Conservation (phyloP, 2,888 invertebrate species). For the Euspilapteryx auroguttella region DNA sequence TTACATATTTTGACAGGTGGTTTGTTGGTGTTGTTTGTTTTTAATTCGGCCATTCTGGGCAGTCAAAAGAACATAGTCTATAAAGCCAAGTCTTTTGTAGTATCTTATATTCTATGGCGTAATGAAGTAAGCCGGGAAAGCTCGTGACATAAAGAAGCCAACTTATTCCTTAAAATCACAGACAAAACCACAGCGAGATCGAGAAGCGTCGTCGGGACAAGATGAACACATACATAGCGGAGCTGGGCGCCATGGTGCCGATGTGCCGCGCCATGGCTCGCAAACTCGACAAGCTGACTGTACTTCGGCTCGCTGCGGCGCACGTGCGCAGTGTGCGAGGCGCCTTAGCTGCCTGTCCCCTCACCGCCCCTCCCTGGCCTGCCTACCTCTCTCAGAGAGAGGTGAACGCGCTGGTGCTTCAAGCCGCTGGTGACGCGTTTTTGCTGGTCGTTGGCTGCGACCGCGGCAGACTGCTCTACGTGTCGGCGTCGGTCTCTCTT, state of each 20-base stretch:
- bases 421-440: slow-evolving; percentile 86
- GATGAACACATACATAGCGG: slow-evolving; percentile 94
- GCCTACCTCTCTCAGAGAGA: slow-evolving; percentile 86
- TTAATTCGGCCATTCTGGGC: too few species aligned
- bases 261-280: slow-evolving; percentile 93
- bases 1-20: too few species aligned
- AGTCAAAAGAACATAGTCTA: too few species aligned
- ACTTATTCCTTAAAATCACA: too few species aligned
- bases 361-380: slow-evolving; percentile 73
- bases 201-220: slow-evolving; percentile 93
- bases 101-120: too few species aligned
- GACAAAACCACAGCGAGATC: slow-evolving; percentile 96
- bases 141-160: too few species aligned
- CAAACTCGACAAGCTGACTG: slow-evolving; percentile 91
- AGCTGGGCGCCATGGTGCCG: slow-evolving; percentile 87
- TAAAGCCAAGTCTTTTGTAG: too few species aligned
- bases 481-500: slow-evolving; percentile 84
- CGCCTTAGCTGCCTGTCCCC: slow-evolving; percentile 61
- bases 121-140: too few species aligned
- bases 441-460: slow-evolving; percentile 93
- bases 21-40: too few species aligned
- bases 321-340: slow-evolving; percentile 75
- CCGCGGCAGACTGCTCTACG: slow-evolving; percentile 85
- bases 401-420: slow-evolving; percentile 80
- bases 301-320: slow-evolving; percentile 90